Conservation (phyloP, 2,888 invertebrate species). For the Augiades crinisus region DNA sequence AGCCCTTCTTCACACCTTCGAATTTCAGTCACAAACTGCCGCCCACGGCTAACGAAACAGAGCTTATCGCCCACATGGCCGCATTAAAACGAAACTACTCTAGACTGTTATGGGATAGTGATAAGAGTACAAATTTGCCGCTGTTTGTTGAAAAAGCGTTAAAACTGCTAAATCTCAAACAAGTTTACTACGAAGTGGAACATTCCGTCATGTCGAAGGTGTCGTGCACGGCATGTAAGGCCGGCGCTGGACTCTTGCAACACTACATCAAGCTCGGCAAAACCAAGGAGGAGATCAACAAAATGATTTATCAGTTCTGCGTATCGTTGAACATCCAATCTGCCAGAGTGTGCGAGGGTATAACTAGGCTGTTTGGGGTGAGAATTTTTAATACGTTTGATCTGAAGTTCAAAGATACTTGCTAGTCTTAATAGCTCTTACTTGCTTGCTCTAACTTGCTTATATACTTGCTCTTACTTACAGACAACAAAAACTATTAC, state of each 20-base stretch:
- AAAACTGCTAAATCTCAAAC: slow-evolving; percentile 90
- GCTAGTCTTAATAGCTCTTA: too few relatives aligned
- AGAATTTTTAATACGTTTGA: slow-evolving; percentile 58
- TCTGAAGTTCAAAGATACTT: too few relatives aligned
- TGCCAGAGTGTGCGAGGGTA: slow-evolving; percentile 93
- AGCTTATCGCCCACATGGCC: slow-evolving; percentile 68
- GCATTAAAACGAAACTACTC: slow-evolving; percentile 71
- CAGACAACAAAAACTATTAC: too few relatives aligned
- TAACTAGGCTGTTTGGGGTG: slow-evolving; percentile 91
- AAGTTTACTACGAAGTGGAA: slow-evolving; percentile 92
- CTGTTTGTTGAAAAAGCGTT: slow-evolving; percentile 92
- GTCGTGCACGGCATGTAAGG: slow-evolving; percentile 94
- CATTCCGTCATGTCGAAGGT: slow-evolving; percentile 96
- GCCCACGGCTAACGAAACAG: slow-evolving; percentile 74
- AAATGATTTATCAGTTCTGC: slow-evolving; percentile 92
- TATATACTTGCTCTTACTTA: too few relatives aligned
- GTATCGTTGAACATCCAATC: slow-evolving; percentile 94
- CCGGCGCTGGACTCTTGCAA: slow-evolving; percentile 91
- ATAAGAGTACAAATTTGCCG: slow-evolving; percentile 87
- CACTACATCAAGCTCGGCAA: slow-evolving; percentile 93
- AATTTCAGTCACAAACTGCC: slow-evolving; percentile 76
- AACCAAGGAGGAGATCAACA: slow-evolving; percentile 91
- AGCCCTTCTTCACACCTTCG: slow-evolving; percentile 67
- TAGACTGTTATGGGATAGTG: slow-evolving; percentile 87
- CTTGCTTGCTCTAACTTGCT: too few relatives aligned